These are phyloP conservation scores for Leuciscus idus DNA, from an alignment of 2,113 vertebrate genomes.

Conservation along the genomic window DNA sequence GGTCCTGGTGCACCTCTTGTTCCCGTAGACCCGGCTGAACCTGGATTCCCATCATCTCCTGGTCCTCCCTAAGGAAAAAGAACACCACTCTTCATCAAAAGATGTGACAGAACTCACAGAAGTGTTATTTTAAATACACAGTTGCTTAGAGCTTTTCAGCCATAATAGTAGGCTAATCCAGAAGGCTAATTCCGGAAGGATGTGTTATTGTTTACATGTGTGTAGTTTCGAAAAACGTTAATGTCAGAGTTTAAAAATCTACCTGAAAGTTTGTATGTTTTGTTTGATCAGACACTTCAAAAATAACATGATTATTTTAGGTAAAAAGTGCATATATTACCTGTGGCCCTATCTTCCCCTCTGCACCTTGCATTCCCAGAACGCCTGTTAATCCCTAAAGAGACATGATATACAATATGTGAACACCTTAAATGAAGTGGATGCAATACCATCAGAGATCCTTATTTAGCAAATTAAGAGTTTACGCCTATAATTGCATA, in stretches of 20 bases:
- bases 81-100: background rate
- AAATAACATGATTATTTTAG: background rate
- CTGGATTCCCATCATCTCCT: constrained; percentile 93
- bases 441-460: background rate
- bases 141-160: background rate
- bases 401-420: constrained; percentile 4
- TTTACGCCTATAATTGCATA: background rate
- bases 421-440: background rate
- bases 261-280: background rate
- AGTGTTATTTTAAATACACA: background rate
- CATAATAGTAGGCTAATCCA: background rate
- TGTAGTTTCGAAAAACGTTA: background rate
- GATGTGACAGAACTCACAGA: background rate
- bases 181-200: background rate
- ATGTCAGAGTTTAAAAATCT: background rate
- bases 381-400: constrained; percentile 91
- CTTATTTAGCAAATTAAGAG: background rate
- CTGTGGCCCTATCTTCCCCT: constrained; percentile 93
- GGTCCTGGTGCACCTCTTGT: constrained; percentile 84
- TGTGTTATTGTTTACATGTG: background rate
- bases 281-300: background rate
- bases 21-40: constrained; percentile 86
- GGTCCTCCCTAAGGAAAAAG: constrained; percentile 79
- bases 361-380: constrained; percentile 88
- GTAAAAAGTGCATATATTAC: constrained; percentile 67